Evolutionary conservation across 2,888 invertebrate species (phyloP), one percentile per base, ranked within the genome.

Genomic region (Philhelius pedissequus): DNA sequence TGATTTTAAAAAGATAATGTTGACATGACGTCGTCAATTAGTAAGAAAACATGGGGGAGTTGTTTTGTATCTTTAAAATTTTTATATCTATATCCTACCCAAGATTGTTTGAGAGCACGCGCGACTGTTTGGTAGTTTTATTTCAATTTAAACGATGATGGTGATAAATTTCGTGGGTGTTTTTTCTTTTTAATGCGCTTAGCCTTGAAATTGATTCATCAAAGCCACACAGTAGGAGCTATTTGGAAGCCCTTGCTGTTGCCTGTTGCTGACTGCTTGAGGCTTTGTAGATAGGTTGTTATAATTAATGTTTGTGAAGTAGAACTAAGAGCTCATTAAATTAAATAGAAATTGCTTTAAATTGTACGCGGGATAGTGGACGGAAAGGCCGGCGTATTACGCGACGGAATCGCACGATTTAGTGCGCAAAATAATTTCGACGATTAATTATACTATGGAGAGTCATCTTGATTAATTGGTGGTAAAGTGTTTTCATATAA

Each of bases 1-100:
- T 66, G 83, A 84, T 84, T 84, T 52, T 38, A 60, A 60, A 48
- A 58, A 70, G 84, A 84, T 84, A 80, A 84, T 80, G 84, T 80
- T 84, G 84, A 84, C 84, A 80, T 76, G 75, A 76, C 84, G 79
- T 80, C 84, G 79, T 80, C 84, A 84, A 84, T 84, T 84, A 84
- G 80, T 48, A 13, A 71, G 76, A 60, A 82, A 58, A 54, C 60
- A 13, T 15, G 52, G 69, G 35, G 69, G 77, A 32, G 25, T n/a
- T n/a, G n/a, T n/a, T n/a, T n/a, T n/a, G n/a, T n/a, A n/a, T n/a
- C n/a, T n/a, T n/a, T n/a, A n/a, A n/a, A n/a, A n/a, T n/a, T 15
- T 15, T 40, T 9, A 27, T 30, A 27, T 52, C n/a, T n/a, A n/a
- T n/a, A n/a, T n/a, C n/a, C n/a, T n/a, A n/a, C n/a, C 15, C 22